A percentile compares a stretch with the other conserved stretches of the same genome.
Conservation (phyloP, 2,888 invertebrate genomes). For the Nomada flava region DNA sequence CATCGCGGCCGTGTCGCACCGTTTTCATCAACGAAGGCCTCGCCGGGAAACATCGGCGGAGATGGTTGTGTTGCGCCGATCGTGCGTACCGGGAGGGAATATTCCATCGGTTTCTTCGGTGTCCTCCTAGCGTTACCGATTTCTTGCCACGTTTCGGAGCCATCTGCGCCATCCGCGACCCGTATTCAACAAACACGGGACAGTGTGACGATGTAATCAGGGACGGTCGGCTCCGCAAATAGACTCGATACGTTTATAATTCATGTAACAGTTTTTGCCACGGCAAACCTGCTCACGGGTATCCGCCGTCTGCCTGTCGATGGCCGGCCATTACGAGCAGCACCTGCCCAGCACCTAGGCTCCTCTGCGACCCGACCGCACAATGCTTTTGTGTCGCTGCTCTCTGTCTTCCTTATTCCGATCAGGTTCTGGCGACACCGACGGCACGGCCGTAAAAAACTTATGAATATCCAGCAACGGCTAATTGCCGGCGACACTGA, state of each 20-base stretch:
- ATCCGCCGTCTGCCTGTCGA: slow-evolving; percentile 64
- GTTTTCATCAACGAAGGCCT: slow-evolving; percentile 47
- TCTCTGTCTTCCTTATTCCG: slow-evolving; percentile 33
- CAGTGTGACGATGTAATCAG: slow-evolving; percentile 74
- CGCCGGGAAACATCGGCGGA: background rate
- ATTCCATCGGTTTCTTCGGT: slow-evolving; percentile 41
- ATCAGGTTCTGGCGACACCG: slow-evolving; percentile 19
- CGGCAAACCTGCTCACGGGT: slow-evolving; percentile 68
- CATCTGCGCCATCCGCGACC: slow-evolving; percentile 52
- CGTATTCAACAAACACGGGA: slow-evolving; percentile 78
- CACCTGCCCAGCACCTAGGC: slow-evolving; percentile 80
- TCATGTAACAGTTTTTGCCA: slow-evolving; percentile 72
- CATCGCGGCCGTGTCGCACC: slow-evolving; percentile 44
- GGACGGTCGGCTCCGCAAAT: slow-evolving; percentile 73
- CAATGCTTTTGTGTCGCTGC: slow-evolving; percentile 60
- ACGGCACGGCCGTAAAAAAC: slow-evolving; percentile 15
- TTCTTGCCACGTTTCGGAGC: slow-evolving; percentile 35
- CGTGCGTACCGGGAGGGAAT: slow-evolving; percentile 27
- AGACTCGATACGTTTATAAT: slow-evolving; percentile 75
- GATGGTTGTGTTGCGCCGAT: background rate
- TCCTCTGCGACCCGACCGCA: slow-evolving; percentile 71
- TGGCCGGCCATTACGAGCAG: slow-evolving; percentile 80
- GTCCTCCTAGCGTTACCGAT: slow-evolving; percentile 25
- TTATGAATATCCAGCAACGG: slow-evolving; percentile 45
- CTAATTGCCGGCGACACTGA: slow-evolving; percentile 27